Percentiles rank a stretch among this genome's conserved stretches.
These are phyloP conservation scores for Anoplolepis gracilipes DNA, from an alignment of 1,140 invertebrate species.

Conservation along the genomic window DNA sequence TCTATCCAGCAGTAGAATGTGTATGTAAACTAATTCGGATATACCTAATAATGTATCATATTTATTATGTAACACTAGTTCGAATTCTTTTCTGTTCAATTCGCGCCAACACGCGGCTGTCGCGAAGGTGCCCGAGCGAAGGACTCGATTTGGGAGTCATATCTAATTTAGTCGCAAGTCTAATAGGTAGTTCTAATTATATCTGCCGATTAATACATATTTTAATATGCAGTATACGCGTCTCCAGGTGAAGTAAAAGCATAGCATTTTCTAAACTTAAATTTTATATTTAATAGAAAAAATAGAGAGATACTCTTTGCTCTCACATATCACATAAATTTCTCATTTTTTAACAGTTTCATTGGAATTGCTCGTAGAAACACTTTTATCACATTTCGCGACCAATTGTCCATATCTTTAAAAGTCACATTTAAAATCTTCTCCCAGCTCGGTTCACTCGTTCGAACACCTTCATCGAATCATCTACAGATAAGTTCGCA, in stretches of 20 bases:
- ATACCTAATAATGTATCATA: constrained; percentile 82
- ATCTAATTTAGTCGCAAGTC: not conserved
- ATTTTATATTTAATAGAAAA: not conserved
- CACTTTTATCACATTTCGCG: not conserved
- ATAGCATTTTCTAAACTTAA: not conserved
- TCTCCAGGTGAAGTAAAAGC: not conserved
- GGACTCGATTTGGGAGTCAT: constrained; percentile 66
- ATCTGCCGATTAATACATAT: not conserved
- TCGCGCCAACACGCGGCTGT: constrained; percentile 70
- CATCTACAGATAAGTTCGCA: constrained; percentile 69
- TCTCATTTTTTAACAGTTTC: not conserved
- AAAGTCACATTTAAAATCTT: not conserved
- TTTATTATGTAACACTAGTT: constrained; percentile 75
- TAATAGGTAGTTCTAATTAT: not conserved
- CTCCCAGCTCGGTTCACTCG: constrained; percentile 71
- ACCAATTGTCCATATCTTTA: not conserved
- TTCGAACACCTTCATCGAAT: constrained; percentile 74
- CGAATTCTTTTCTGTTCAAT: constrained; percentile 70
- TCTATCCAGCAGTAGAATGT: constrained; percentile 85
- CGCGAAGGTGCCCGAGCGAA: constrained; percentile 67
- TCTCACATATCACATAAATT: not conserved
- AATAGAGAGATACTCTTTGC: not conserved
- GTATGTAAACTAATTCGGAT: constrained; percentile 86
- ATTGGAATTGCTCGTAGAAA: constrained; percentile 33
- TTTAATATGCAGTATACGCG: not conserved